Base-by-base conservation (phyloP, 2,113 vertebrate species). In the Forbesichthys papilliferus region DNA sequence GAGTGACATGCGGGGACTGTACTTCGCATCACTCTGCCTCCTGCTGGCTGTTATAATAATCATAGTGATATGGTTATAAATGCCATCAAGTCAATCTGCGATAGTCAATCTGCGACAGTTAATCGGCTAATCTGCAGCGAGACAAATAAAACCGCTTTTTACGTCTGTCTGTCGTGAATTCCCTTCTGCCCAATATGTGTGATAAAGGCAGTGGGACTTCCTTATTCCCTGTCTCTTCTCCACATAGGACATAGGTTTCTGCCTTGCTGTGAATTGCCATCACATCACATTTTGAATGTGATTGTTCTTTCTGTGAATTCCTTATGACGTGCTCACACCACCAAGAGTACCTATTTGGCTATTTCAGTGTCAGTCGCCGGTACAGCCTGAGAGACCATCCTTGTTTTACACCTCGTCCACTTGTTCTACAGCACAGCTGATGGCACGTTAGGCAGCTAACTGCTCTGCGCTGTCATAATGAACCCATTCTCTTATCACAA, bases 401-500 rank as follows among this genome's bases (percentile, higher is more conserved):
- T 12, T 68, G 77, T 79, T 86, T 83, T 81, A 86, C 83, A 85
- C 83, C 75, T 69, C 56, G 68, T 71, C 64, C 75, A 67, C 56
- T 13, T 78, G 76, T 80, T 79, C 80, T 77, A 82, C 76, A 68
- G 68, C 79, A 62, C 5, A 53, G 69, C 78, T 77, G 70, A 84
- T 83, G 72, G 71, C 49, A 66, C 11, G 14, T 60, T 68, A 62
- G 75, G 64, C 63, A 69, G 60, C 77, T 64, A 53, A 72, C 34
- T 3, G 51, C 68, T 74, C 83, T 90, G 87, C 83, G 87, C 88
- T 86, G 78, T 42, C 7, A 42, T 7, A 77, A 80, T 68, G 72
- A 73, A 71, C 82, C 73, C 76, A 80, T 74, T 71, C 85, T 87
- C 87, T 88, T 85, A 87, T 86, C 77, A 68, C 72, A 62, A 11